Evolutionary conservation across 1,140 invertebrate species (phyloP), one percentile per base, ranked within the genome.

Genomic region (Capitella teleta): DNA sequence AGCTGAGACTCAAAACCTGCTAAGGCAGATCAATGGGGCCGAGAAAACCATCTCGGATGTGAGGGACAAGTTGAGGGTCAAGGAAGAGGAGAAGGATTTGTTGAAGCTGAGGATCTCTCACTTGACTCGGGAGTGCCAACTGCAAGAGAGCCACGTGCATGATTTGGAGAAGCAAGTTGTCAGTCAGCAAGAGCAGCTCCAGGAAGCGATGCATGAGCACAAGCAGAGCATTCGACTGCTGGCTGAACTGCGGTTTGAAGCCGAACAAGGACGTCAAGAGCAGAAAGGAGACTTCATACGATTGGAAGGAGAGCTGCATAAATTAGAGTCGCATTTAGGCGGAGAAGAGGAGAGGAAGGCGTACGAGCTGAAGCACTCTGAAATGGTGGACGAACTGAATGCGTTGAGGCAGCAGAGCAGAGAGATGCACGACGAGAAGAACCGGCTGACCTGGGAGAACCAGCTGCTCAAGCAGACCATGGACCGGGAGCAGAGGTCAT

Each of bases 131-230:
- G 48, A 50, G 28, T 50, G 36, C 18, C 21, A 42, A 26, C 25
- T 50, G 37, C 18, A 38, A 6, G 37, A 50, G 38, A 26, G 18
- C 6, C 48, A 50, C 24, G 43, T 50, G 6, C 12, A 18, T 23
- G 40, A 50, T 25, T 18, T 50, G 16, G 23, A 50, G 40, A 23
- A 18, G 24, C 37, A 50, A 21, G 14, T 50, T 12, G 19, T 28
- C 4, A 24, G 24, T n/a, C 48, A 50, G 25, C 14, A n/a, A 42
- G 21, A 18, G 2, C 37, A 50, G 12, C 41, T 50, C 26, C 19
- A 28, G 21, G 48, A 46, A 19, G 36, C 48, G 21, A 42, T 50
- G 37, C n/a, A 50, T n/a, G 48, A 50, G 21, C 48, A 50, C 26
- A 42, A 50, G 40, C 37, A 50, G 28, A 50, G 37, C 10, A 50